Conservation (phyloP, 2,888 invertebrate genomes). For the Macrosoma leucophasiata region DNA sequence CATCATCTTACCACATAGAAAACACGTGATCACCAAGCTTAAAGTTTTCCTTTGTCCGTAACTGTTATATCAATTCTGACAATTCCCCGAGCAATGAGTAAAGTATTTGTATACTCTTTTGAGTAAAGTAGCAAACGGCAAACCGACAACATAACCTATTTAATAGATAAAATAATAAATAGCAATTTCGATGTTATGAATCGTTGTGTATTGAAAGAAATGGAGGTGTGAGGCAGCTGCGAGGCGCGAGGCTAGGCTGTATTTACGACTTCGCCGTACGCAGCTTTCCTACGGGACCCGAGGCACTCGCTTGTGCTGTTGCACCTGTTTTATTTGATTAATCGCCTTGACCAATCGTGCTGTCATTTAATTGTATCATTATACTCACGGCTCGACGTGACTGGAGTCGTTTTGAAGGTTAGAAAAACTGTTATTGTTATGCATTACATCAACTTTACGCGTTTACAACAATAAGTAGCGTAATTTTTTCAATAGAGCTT, state of each 20-base stretch:
- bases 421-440: too few relatives aligned
- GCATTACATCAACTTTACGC: too few relatives aligned
- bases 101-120: neutral
- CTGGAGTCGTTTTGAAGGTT: too few relatives aligned
- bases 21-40: too few relatives aligned
- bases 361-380: slow-evolving; percentile 49
- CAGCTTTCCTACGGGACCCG: slow-evolving; percentile 49
- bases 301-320: slow-evolving; percentile 40
- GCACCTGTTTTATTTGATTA: slow-evolving; percentile 68
- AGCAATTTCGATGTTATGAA: slow-evolving; percentile 40
- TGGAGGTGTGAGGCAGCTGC: slow-evolving; percentile 52
- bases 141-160: slow-evolving; percentile 7
- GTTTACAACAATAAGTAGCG: too few relatives aligned
- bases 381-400: slow-evolving; percentile 10
- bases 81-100: neutral
- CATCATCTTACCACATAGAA: too few relatives aligned
- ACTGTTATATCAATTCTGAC: neutral
- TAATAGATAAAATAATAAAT: slow-evolving; percentile 20
- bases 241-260: slow-evolving; percentile 28
- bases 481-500: too few relatives aligned
- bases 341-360: slow-evolving; percentile 47
- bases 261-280: slow-evolving; percentile 62
- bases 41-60: too few relatives aligned
- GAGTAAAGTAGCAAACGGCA: neutral
- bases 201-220: slow-evolving; percentile 38